A percentile compares a stretch with the other conserved stretches of the same genome.
phyloP scores from a whole-genome alignment of 2,888 invertebrate species.

The Andrena chrysosceles region DNA sequence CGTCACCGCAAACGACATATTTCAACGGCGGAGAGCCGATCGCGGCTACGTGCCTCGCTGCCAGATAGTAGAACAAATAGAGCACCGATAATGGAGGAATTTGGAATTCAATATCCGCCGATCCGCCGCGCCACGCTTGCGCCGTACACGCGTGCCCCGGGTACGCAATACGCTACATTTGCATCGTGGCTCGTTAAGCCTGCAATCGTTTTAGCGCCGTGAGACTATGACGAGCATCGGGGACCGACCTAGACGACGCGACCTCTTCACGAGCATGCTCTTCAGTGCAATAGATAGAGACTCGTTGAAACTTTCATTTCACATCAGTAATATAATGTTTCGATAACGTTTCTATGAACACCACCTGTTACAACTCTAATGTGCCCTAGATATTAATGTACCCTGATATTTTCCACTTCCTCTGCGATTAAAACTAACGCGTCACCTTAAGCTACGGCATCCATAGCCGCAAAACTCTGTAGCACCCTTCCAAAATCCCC shows the following conservation, averaged over 20 bases:
- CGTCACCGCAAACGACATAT: conserved; percentile 83
- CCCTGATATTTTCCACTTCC: too few relatives aligned
- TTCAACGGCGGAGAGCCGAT: conserved; percentile 73
- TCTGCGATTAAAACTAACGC: too few relatives aligned
- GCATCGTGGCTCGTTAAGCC: conserved; percentile 70
- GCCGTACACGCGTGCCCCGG: conserved; percentile 74
- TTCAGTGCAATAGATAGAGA: neutral
- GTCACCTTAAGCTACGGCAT: too few relatives aligned
- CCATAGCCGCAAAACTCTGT: too few relatives aligned
- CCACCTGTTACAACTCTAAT: too few relatives aligned
- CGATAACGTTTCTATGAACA: too few relatives aligned
- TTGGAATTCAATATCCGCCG: conserved; percentile 78
- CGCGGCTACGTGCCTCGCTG: conserved; percentile 73
- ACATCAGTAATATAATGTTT: too few relatives aligned
- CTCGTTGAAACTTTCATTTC: neutral
- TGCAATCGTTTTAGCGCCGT: conserved; percentile 60
- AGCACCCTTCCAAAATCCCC: too few relatives aligned
- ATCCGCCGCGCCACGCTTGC: conserved; percentile 54
- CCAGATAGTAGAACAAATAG: conserved; percentile 73
- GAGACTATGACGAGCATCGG: conserved; percentile 62
- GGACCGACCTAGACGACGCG: conserved; percentile 14
- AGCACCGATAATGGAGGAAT: conserved; percentile 76
- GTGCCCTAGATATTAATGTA: too few relatives aligned
- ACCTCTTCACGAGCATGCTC: neutral
- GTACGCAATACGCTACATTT: conserved; percentile 72